Conservation (phyloP, 2,797 vertebrate genomes). For the Pipistrellus kuhlii region DNA sequence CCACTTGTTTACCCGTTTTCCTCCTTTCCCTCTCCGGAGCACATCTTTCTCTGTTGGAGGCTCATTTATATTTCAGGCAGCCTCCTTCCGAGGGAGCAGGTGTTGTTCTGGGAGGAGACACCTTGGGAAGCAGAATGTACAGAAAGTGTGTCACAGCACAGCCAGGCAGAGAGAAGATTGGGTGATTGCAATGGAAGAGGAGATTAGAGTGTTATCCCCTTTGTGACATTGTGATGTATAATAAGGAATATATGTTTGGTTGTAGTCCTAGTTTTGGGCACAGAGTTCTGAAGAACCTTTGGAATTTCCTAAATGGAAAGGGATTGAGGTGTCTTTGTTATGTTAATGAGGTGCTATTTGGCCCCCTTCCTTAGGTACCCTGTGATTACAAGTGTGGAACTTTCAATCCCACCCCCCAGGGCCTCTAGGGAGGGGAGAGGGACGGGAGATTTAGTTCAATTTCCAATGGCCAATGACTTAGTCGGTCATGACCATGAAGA, state of each 20-base stretch:
- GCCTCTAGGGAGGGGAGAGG: background rate
- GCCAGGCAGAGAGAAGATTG: background rate
- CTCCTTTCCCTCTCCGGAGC: background rate
- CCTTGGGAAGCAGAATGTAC: conserved; percentile 55
- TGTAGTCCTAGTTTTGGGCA: background rate
- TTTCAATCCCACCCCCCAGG: background rate
- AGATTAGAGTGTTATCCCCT: background rate
- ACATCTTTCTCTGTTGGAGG: conserved; percentile 33
- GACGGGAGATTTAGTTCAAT: background rate
- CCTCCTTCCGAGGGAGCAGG: conserved; percentile 71
- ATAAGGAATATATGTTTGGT: background rate
- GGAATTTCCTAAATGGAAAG: background rate
- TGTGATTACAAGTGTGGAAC: background rate
- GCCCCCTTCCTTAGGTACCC: background rate
- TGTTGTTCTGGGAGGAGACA: conserved; percentile 65
- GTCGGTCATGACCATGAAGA: background rate
- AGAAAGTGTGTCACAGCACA: conserved; percentile 29
- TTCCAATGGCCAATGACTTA: background rate
- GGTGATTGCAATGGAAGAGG: conserved; percentile 39
- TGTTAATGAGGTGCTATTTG: background rate
- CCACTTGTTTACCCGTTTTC: background rate
- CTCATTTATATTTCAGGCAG: conserved; percentile 64
- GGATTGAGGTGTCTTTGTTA: background rate
- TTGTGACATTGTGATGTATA: background rate
- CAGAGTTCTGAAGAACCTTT: background rate